These are phyloP conservation scores for Mus caroli DNA, from an alignment of 2,797 vertebrate genomes.

Conservation along the genomic window DNA sequence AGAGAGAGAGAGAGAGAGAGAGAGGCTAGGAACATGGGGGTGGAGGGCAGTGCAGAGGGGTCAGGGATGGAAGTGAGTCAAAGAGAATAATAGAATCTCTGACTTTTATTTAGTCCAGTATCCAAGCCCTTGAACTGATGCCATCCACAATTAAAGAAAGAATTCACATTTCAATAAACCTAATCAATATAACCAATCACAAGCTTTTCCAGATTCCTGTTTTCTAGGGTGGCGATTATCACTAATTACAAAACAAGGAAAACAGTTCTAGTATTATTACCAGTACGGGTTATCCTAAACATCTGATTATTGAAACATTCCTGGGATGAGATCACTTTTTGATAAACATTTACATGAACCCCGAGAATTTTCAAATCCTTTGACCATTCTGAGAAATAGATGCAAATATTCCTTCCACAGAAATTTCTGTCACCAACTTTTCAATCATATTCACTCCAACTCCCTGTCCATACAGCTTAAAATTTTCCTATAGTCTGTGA, in stretches of 20 bases:
- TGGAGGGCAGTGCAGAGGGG: too few species aligned
- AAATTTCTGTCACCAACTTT: background rate
- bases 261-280: background rate
- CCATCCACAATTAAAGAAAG: background rate
- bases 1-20: too few species aligned
- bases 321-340: background rate
- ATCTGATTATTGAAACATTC: background rate
- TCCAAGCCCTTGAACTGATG: background rate
- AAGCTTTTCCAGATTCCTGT: background rate
- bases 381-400: background rate
- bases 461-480: background rate
- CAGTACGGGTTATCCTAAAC: background rate
- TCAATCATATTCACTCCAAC: background rate
- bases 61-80: too few species aligned
- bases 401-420: background rate
- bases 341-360: background rate
- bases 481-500: background rate
- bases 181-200: background rate
- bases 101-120: background rate
- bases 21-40: accelerated
- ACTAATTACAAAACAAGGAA: background rate
- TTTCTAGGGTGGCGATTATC: background rate
- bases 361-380: background rate
- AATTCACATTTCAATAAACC: background rate
- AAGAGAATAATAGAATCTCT: background rate